Conservation (phyloP, 2,888 invertebrate species). For the Leptopterna dolabrata region DNA sequence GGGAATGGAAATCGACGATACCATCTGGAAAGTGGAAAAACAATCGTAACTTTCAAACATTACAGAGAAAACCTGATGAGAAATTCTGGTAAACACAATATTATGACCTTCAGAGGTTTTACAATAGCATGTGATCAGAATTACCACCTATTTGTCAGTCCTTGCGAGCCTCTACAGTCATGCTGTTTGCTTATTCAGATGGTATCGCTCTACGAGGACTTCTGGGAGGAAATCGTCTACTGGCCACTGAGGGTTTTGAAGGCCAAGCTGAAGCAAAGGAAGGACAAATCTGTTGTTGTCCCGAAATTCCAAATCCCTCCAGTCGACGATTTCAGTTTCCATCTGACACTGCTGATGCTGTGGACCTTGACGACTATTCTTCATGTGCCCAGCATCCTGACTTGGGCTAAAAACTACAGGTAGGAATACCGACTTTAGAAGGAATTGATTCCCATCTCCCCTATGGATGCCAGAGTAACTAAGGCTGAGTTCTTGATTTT, state of each 20-base stretch:
- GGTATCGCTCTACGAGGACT: slow-evolving; percentile 78
- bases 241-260: slow-evolving; percentile 62
- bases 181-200: slow-evolving; percentile 68
- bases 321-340: slow-evolving; percentile 75
- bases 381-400: slow-evolving; percentile 78
- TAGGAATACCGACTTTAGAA: slow-evolving; percentile 68
- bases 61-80: too few species aligned
- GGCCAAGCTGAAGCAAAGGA: slow-evolving; percentile 56
- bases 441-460: too few species aligned
- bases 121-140: too few species aligned
- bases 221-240: slow-evolving; percentile 72
- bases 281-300: neutral
- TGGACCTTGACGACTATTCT: slow-evolving; percentile 76
- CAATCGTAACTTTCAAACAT: too few species aligned
- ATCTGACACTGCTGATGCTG: slow-evolving; percentile 78
- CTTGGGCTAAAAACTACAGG: slow-evolving; percentile 86
- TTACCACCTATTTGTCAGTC: too few species aligned
- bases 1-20: neutral
- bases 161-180: too few species aligned
- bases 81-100: too few species aligned
- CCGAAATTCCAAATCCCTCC: slow-evolving; percentile 56
- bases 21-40: too few species aligned
- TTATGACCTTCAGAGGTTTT: too few species aligned
- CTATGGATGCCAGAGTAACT: too few species aligned
- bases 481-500: too few species aligned